Evolutionary conservation across 2,888 invertebrate genomes (phyloP), one percentile per base, ranked within the genome.

Genomic region (Pristionchus maxplancki): DNA sequence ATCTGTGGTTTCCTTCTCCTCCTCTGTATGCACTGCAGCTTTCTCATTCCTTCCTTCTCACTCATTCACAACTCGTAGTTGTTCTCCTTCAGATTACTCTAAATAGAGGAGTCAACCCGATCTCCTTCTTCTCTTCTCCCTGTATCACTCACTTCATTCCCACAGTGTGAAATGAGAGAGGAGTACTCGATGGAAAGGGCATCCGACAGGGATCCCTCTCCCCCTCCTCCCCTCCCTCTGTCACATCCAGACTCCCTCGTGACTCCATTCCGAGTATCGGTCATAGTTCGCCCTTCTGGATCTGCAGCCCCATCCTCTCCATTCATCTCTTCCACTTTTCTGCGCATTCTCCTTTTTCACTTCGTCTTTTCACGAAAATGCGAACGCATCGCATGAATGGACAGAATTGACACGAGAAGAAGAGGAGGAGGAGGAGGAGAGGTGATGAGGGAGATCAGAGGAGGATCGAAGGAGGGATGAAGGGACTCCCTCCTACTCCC

Each of bases 351-450:
- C 82, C 82, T 87, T 67, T 78, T 58, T 83, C 82, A 50, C 82
- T 78, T 85, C 78, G 28, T 48, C 62, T 88, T 44, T 89, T 67
- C 48, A 71, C 71, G 62, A 28, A 53, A 87, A 87, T 87, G 67
- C 74, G 71, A 71, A 44, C 62, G 67, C 62, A 34, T 67, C 67
- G 64, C 37, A 74, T 74, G 74, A 74, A 74, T 74, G 74, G 11
- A 40, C 74, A 67, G 31, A 67, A 31, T 74, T 74, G 58, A 58
- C 24, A 58, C n/a, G n/a, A 58, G n/a, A 58, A 50, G 50, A 50
- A 50, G 50, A 50, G n/a, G 58, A 58, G 58, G 20, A 58, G 58
- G 74, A 74, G 40, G 40, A 74, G 20, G 11, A 37, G 8, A 24
- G 74, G 11, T 24, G n/a, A 74, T 15, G 40, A 40, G 17, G 34